Evolutionary conservation across 2,888 invertebrate genomes (phyloP), one percentile per base, ranked within the genome.

Genomic region (Microplitis manilae): DNA sequence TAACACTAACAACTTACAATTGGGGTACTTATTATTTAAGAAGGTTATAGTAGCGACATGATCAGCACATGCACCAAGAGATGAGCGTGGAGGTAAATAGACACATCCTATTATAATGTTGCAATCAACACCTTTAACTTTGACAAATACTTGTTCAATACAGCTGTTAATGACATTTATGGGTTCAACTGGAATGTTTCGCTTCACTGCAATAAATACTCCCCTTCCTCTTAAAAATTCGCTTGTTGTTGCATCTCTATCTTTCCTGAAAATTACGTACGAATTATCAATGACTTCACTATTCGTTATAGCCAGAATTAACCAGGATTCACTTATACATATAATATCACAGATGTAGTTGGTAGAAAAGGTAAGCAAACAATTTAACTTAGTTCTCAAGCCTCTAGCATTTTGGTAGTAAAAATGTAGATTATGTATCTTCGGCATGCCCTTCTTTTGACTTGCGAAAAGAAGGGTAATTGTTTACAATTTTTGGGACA

Each of bases 141-240:
- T 59, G 77, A 80, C 61, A 68, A 41, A 64, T 73, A 39, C 15
- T 20, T 73, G 15, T 67, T 72, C 72, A 20, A 59, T 13, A 1
- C 2, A 1, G 13, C 1, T 1, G 2, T 13, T 59, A 13, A 13
- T 13, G 13, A 59, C 13, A 59, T 13, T 59, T 1, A 59, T 13
- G 8, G 59, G 2, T 59, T 59, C 59, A 8, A 59, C 59, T 59
- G 59, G 59, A 13, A 59, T 13, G 13, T 13, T 59, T 13, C 2
- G 1, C 13, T 59, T 59, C 1, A 38, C 59, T 17, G 62, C 61
- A 13, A 73, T 9, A 1, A 20, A 20, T 1, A 20, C 20, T 20
- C 20, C 20, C 20, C 20, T 1, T 20, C 20, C 20, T 20, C 20
- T 1, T 20, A 20, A 20, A 20, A 20, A 20, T 20, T 20, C 1